These are phyloP conservation scores for Tetraodon nigroviridis DNA, from an alignment of 2,113 vertebrate species.

Conservation along the genomic window DNA sequence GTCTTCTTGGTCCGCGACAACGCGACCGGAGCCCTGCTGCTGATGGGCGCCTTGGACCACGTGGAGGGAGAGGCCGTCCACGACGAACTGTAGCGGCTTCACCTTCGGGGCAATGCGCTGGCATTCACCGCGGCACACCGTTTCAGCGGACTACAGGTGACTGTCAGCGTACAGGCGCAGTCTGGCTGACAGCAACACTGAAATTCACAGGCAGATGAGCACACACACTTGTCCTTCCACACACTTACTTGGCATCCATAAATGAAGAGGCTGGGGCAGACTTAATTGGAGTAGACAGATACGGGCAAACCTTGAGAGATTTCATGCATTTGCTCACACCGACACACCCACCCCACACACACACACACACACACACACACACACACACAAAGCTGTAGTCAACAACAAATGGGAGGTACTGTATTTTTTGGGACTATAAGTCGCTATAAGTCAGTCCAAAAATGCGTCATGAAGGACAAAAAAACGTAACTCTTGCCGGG, in stretches of 20 bases:
- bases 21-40: constrained; percentile 51
- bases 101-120: constrained; percentile 42
- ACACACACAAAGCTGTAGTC: constrained; percentile 19
- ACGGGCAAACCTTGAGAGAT: constrained; percentile 15
- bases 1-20: constrained; percentile 63
- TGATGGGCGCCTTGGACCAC: constrained; percentile 66
- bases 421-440: too few species aligned
- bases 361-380: not conserved
- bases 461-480: too few species aligned
- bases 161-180: constrained; percentile 34
- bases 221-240: constrained; percentile 2
- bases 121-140: constrained; percentile 49
- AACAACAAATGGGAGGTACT: constrained; percentile 21
- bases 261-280: constrained; percentile 36
- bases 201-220: not conserved
- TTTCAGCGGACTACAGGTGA: constrained; percentile 40
- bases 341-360: constrained; percentile 1
- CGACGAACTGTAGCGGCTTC: constrained; percentile 60
- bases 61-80: constrained; percentile 54
- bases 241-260: constrained; percentile 36
- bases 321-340: not conserved
- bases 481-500: too few species aligned
- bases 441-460: too few species aligned
- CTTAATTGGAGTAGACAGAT: constrained; percentile 34
- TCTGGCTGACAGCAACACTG: constrained; percentile 44